A percentile compares a stretch with the other conserved stretches of the same genome.
Conservation (phyloP, 2,113 vertebrate genomes). For the Phoenicopterus ruber region DNA sequence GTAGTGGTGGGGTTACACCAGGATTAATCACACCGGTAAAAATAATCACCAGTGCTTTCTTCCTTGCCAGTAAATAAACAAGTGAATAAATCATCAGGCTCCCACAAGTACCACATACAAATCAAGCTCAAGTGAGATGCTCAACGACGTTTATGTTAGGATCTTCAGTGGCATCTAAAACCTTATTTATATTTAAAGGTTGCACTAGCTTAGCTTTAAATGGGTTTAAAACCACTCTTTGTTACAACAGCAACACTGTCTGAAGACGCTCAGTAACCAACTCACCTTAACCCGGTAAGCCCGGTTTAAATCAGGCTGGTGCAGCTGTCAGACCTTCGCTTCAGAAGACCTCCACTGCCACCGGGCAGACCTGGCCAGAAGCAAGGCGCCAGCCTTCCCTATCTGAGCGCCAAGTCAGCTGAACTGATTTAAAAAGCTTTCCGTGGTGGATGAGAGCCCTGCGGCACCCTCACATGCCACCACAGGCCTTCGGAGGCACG, state of each 20-base stretch:
- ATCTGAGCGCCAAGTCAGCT: neutral
- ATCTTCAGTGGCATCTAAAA: neutral
- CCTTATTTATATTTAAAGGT: neutral
- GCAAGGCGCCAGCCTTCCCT: neutral
- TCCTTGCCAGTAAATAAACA: neutral
- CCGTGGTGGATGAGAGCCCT: neutral
- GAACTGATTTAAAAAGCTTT: neutral
- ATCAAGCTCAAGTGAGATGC: neutral
- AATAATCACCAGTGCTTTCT: neutral
- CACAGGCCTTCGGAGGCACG: neutral
- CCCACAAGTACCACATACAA: neutral
- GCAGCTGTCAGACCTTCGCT: neutral
- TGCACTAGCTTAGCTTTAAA: neutral
- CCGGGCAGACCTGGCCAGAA: neutral
- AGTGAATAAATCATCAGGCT: neutral
- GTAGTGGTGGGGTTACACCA: neutral
- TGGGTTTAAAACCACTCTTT: neutral
- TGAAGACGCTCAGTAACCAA: neutral
- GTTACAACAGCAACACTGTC: neutral
- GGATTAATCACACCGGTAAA: neutral
- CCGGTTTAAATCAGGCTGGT: neutral
- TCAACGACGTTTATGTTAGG: neutral
- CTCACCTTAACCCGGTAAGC: neutral
- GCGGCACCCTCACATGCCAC: fast-evolving
- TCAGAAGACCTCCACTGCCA: neutral